Conservation (phyloP, 2,888 invertebrate genomes). For the Leucoptera coffeella region DNA sequence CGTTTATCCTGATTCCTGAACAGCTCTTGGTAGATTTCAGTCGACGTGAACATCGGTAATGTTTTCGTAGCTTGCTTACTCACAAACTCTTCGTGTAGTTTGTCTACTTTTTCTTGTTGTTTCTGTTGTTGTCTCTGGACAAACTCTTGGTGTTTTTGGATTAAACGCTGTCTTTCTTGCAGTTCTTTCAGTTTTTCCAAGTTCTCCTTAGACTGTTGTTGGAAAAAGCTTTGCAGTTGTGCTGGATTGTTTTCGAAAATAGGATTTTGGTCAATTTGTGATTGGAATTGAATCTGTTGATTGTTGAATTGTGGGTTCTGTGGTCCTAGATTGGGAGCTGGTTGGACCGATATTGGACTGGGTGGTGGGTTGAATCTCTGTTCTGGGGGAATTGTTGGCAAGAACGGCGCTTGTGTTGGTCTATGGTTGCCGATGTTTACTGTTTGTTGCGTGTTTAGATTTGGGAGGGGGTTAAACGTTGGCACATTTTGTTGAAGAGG, state of each 20-base stretch:
- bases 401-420: constrained; percentile 29
- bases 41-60: constrained; percentile 40
- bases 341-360: constrained; percentile 37
- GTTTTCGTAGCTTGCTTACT: constrained; percentile 63
- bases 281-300: constrained; percentile 33
- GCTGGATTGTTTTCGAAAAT: constrained; percentile 42
- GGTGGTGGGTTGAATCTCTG: constrained; percentile 26
- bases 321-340: constrained; percentile 37
- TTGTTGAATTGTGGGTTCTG: constrained; percentile 21
- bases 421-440: constrained; percentile 29
- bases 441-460: constrained; percentile 10
- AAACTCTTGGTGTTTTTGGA: constrained; percentile 70
- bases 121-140: constrained; percentile 75
- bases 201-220: constrained; percentile 57
- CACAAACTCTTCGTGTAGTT: constrained; percentile 64
- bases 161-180: constrained; percentile 64
- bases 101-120: constrained; percentile 68
- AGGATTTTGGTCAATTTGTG: constrained; percentile 26
- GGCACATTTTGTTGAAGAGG: constrained; percentile 20
- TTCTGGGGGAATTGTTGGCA: constrained; percentile 24
- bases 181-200: constrained; percentile 60
- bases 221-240: constrained; percentile 51
- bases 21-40: constrained; percentile 38
- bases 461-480: constrained; percentile 20
- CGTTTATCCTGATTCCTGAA: constrained; percentile 29